Conservation (phyloP, 2,888 invertebrate species). For the Caprella mutica region DNA sequence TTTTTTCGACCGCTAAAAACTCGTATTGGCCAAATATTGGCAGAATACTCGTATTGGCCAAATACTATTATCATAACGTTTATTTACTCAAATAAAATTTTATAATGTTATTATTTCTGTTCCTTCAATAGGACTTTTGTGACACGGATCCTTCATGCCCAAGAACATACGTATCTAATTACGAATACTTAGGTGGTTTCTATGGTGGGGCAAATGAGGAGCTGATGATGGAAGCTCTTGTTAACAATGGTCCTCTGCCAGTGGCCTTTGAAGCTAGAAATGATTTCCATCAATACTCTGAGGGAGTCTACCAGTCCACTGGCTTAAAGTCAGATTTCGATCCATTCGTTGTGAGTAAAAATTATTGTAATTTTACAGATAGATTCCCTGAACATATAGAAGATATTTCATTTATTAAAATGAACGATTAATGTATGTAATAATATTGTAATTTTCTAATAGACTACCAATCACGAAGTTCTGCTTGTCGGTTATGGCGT, state of each 20-base stretch:
- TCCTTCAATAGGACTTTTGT: too few relatives aligned
- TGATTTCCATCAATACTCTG: slow-evolving; percentile 17
- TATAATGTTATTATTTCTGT: neutral
- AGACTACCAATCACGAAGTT: slow-evolving; percentile 45
- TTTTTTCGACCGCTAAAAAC: too few relatives aligned
- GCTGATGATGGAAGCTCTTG: slow-evolving; percentile 42
- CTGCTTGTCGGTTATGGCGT: slow-evolving; percentile 44
- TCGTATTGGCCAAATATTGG: too few relatives aligned
- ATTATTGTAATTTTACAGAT: neutral
- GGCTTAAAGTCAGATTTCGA: slow-evolving; percentile 14
- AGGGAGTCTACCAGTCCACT: slow-evolving; percentile 23
- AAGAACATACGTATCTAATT: slow-evolving; percentile 42
- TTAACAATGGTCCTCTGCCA: slow-evolving; percentile 43
- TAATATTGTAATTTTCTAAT: slow-evolving; percentile 12
- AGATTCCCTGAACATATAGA: too few relatives aligned
- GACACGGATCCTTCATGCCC: slow-evolving; percentile 36
- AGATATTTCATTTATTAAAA: too few relatives aligned
- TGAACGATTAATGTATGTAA: neutral
- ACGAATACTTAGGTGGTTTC: slow-evolving; percentile 44
- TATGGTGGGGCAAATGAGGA: slow-evolving; percentile 42
- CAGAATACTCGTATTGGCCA: too few relatives aligned
- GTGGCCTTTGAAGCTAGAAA: slow-evolving; percentile 42
- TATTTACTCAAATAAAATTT: neutral
- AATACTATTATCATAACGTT: too few relatives aligned
- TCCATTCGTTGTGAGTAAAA: slow-evolving; percentile 18